Base-by-base conservation (phyloP, 2,113 vertebrate genomes). In the Heterocephalus glaber region DNA sequence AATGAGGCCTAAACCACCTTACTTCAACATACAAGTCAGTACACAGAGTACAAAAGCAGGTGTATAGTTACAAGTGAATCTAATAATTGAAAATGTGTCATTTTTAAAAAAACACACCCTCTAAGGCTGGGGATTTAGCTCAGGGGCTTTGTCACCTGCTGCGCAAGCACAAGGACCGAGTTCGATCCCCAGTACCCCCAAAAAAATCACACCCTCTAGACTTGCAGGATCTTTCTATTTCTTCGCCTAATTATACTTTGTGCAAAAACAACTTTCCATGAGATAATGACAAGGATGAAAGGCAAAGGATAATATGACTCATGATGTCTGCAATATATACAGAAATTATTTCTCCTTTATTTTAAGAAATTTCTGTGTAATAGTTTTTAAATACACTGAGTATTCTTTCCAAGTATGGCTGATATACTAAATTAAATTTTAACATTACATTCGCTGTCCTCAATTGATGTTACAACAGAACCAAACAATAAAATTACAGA, bases 401-500 rank as follows among this genome's bases (percentile, higher is more conserved):
- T 63, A 91, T 77, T 90, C 33, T 41, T 79, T 66, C 17, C 63
- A 85, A 65, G 14, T 44, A 72, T 86, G 41, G 70, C 66, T 86
- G 83, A 49, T 84, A 82, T 52, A 92, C 35, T 26, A 58, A 94
- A 94, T 86, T 54, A 80, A 61, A 6, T 89, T 79, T 89, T 93
- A 96, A 92, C 84, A 56, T 38, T 81, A 70, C 11, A 24, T 89
- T 83, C 86, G 30, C 74, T 96, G 47, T 89, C 68, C 10, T n/a
- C 52, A 80, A 54, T n/a, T 96, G 89, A 86, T 80, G 56, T 89
- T 80, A 81, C 26, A 95, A 84, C 12, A 63, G 52, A 95, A 91
- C 66, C 17, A 88, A 92, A 92, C 90, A 90, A 91, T 65, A 38
- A 9, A 77, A 97, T 85, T 95, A 90, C 11, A 76, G 52, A 35